Base-by-base conservation (phyloP, 1,140 invertebrate genomes). In the Solenopsis invicta region DNA sequence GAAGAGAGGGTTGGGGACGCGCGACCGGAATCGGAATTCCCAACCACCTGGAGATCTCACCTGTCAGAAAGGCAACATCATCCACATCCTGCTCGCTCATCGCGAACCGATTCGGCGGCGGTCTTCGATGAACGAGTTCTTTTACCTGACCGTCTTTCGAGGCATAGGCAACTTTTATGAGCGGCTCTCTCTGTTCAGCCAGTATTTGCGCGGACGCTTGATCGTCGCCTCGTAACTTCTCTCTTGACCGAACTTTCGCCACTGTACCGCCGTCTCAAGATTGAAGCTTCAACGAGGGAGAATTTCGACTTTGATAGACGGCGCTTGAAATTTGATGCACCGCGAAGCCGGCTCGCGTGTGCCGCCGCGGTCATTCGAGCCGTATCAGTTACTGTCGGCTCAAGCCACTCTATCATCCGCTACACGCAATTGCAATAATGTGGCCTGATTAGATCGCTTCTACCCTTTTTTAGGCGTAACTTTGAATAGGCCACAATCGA, bases 41-140 rank as follows among this genome's bases (percentile, higher is more conserved):
- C 12, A 52, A 34, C 50, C 48, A 56, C 10, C 21, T 13, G 48
- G 0, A 74, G 74, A n/a, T 91, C 92, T 93, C 89, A 98, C 98
- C 98, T 96, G 98, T 98, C 93, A 98, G 96, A 96, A 98, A 98
- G 52, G 98, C 98, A 92, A 98, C 98, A 96, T 99, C 98, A 94
- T 98, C 98, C 91, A 99, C 97, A 96, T 99, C 98, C 94, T 98
- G 98, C 93, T 98, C 98, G 94, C 97, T 97, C 97, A 97, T 98
- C 85, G 92, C 93, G 93, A 95, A 94, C 81, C 93, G 93, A 93
- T 93, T 94, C 52, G 94, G 94, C 61, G 91, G 92, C 75, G 93
- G 91, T 91, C 95, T 93, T 81, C 93, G 93, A 93, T 94, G 96
- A 90, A 96, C 95, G 92, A 96, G 94, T 78, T 95, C 94, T 92